Percentiles rank a stretch among this genome's conserved stretches.
phyloP scores from a whole-genome alignment of 2,888 invertebrate species.

The Alsophila aescularia region DNA sequence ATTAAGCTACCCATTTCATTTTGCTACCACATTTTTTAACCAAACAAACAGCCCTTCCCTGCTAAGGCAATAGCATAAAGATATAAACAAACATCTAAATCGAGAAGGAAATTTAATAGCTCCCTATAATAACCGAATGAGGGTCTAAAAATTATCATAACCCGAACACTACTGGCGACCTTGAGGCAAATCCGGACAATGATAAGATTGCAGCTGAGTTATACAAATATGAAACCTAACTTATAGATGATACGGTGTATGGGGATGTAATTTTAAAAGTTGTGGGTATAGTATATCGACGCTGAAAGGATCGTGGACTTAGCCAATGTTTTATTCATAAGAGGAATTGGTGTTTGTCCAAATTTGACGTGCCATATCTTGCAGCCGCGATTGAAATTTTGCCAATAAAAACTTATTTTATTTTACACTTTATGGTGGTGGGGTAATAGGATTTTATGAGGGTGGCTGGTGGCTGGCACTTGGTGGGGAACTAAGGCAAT shows the following conservation, averaged over 20 bases:
- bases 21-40: conserved; percentile 11
- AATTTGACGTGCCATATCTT: conserved; percentile 71
- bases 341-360: conserved; percentile 72
- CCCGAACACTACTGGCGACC: conserved; percentile 58
- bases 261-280: neutral
- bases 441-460: conserved; percentile 36
- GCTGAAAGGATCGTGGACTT: conserved; percentile 54
- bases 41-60: conserved; percentile 17
- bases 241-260: neutral
- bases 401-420: conserved; percentile 51
- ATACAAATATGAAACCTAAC: conserved; percentile 5
- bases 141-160: conserved; percentile 63
- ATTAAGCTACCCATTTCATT: neutral
- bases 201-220: neutral
- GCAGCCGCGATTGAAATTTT: conserved; percentile 59
- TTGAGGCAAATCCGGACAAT: conserved; percentile 46
- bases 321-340: conserved; percentile 71
- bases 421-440: conserved; percentile 37
- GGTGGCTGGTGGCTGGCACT: conserved; percentile 13
- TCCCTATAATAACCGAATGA: conserved; percentile 60
- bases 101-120: conserved; percentile 58
- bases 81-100: conserved; percentile 54
- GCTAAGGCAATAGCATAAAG: conserved; percentile 37
- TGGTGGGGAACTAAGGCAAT: conserved; percentile 17
- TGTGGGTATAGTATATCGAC: conserved; percentile 45